These are phyloP conservation scores for Paramuricea clavata DNA, from an alignment of 92 coral and sea anemone genomes.

Conservation along the genomic window DNA sequence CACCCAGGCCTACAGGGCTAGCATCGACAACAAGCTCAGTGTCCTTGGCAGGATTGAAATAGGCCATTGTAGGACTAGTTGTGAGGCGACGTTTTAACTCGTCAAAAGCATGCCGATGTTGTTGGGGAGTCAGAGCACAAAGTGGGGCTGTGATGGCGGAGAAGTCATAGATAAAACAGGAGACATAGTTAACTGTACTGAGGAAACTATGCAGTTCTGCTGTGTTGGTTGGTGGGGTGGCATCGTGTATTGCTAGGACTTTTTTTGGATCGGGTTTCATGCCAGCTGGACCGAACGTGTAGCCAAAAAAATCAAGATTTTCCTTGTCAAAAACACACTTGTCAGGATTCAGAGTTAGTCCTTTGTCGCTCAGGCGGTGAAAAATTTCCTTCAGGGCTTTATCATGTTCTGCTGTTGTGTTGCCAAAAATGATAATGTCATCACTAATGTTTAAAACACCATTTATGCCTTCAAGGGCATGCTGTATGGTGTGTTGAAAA, in stretches of 20 bases:
- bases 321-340: too few species aligned
- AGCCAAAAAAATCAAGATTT: constrained; percentile 49
- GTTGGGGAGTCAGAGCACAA: constrained; percentile 44
- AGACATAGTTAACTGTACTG: too few species aligned
- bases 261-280: constrained; percentile 51
- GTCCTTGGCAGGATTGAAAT: too few species aligned
- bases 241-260: constrained; percentile 35
- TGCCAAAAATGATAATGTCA: constrained; percentile 49
- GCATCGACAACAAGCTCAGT: too few species aligned
- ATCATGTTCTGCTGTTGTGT: constrained; percentile 23
- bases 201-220: too few species aligned
- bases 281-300: constrained; percentile 43
- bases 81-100: constrained; percentile 53
- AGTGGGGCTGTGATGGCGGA: too few species aligned
- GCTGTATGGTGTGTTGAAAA: constrained; percentile 53
- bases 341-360: constrained; percentile 39
- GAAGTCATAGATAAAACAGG: too few species aligned
- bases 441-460: too few species aligned
- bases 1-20: too few species aligned
- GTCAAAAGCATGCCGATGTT: constrained; percentile 32
- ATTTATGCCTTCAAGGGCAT: constrained; percentile 47
- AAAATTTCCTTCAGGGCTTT: constrained; percentile 4
- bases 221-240: constrained; percentile 50
- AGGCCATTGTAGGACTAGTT: too few species aligned
- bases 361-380: constrained; percentile 42